phyloP scores from a whole-genome alignment of 2,113 vertebrate genomes.

The Neopipo cinnamomea region DNA sequence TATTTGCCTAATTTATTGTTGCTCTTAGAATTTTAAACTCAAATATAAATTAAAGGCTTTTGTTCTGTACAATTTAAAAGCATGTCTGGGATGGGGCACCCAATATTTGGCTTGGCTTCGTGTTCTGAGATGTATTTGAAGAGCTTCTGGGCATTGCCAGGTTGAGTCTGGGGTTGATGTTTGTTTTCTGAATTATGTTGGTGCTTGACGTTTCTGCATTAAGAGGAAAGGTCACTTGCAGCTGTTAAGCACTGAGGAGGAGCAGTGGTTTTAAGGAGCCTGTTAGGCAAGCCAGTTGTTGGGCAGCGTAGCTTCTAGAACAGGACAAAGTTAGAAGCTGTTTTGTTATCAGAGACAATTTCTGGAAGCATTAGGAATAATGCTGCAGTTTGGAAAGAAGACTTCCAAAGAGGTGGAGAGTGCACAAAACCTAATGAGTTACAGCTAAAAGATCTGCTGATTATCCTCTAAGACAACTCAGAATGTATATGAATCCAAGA shows the following conservation, averaged over 20 bases:
- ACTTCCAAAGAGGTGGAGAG: not conserved
- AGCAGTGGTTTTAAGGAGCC: not conserved
- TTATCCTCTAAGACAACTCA: not conserved
- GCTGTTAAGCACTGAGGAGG: not conserved
- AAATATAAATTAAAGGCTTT: slow-evolving; percentile 61
- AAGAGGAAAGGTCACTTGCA: not conserved
- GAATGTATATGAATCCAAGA: not conserved
- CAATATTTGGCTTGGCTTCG: slow-evolving; percentile 37
- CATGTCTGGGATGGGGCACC: not conserved
- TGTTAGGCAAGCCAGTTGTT: not conserved
- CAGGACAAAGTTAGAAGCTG: not conserved
- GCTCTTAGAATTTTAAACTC: slow-evolving; percentile 51
- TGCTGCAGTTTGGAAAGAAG: not conserved
- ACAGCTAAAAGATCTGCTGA: not conserved
- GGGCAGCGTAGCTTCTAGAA: not conserved
- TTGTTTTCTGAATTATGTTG: slow-evolving; percentile 33
- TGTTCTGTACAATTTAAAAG: slow-evolving; percentile 46
- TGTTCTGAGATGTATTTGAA: slow-evolving; percentile 34
- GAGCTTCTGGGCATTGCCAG: slow-evolving; percentile 23
- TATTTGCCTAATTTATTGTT: slow-evolving; percentile 65
- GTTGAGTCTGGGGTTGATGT: not conserved
- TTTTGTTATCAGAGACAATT: not conserved
- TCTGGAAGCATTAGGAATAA: not conserved
- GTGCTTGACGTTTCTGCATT: not conserved
- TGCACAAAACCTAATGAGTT: not conserved